Evolutionary conservation across 2,113 vertebrate genomes (phyloP), one percentile per base, ranked within the genome.

Genomic region (Salvelinus fontinalis): DNA sequence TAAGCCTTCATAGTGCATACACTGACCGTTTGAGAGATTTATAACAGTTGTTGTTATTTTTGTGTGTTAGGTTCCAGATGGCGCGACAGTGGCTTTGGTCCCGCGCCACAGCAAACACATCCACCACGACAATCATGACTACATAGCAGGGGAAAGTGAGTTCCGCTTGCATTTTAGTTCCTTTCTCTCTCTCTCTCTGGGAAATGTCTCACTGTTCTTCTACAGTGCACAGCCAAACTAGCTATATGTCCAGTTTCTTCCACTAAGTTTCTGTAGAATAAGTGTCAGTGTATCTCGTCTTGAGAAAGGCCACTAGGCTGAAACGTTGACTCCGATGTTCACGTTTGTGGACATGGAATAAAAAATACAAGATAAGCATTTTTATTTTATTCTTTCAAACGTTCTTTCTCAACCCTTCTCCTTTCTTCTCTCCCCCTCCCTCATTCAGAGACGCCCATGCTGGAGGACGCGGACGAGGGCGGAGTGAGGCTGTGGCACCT

Each of bases 381-480:
- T 44, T 12, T 9, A 3, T 44, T 44, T 44, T 0, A 31, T 31
- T 31, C 2, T 44, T 34, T 6, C 8, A 11, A 9, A 44, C 2
- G 9, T 44, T 11, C 39, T 44, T 44, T n/a, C 49, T 57, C 9
- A n/a, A 26, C 13, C 39, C 26, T 13, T n/a, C 51, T 69, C 48
- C 7, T 18, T 5, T 29, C 34, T 49, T 29, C 14, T 59, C 67
- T 24, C 39, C 29, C 27, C 26, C 24, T 44, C 12, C 11, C 14
- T 34, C 76, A 31, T 80, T 71, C 89, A 99, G 97, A 98, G 90
- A 99, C 97, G 0, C 97, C 97, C 0, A 99, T 99, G 97, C 91
- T 99, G 86, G 98, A 99, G 84, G 97, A 98, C 62, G 95, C 95
- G n/a, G 98, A 99, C n/a, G 98, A 99, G 82, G 98, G 97, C 0